These are phyloP conservation scores for Tamandua tetradactyla DNA, from an alignment of 2,797 vertebrate species.

Conservation along the genomic window DNA sequence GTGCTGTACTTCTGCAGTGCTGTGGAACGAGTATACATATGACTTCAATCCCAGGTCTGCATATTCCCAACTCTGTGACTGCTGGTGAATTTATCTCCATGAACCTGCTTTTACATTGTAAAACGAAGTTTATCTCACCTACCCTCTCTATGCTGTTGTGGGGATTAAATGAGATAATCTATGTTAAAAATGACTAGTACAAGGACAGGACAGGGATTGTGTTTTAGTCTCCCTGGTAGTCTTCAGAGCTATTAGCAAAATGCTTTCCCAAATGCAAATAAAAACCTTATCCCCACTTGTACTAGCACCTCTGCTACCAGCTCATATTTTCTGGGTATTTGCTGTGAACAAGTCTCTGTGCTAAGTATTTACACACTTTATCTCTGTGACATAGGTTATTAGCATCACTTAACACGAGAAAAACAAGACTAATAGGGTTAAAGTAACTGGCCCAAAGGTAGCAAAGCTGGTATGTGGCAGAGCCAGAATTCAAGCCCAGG, in stretches of 20 bases:
- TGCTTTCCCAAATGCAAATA: not conserved
- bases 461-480: not conserved
- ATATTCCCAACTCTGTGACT: not conserved
- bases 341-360: not conserved
- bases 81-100: not conserved
- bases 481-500: not conserved
- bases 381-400: not conserved
- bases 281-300: not conserved
- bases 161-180: not conserved
- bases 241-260: not conserved
- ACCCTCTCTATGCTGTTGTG: not conserved
- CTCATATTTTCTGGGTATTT: not conserved
- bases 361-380: not conserved
- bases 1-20: not conserved
- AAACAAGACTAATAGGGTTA: not conserved
- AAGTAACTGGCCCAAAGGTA: not conserved
- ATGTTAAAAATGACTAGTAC: not conserved
- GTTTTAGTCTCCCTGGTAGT: not conserved
- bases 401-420: not conserved
- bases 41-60: not conserved
- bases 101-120: not conserved
- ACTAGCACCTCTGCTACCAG: not conserved
- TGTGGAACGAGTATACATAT: accelerated
- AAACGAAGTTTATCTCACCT: not conserved
- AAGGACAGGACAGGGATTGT: not conserved